A percentile compares a stretch with the other conserved stretches of the same genome.
These are phyloP conservation scores for Sander lucioperca DNA, from an alignment of 2,113 vertebrate species.

Conservation along the genomic window DNA sequence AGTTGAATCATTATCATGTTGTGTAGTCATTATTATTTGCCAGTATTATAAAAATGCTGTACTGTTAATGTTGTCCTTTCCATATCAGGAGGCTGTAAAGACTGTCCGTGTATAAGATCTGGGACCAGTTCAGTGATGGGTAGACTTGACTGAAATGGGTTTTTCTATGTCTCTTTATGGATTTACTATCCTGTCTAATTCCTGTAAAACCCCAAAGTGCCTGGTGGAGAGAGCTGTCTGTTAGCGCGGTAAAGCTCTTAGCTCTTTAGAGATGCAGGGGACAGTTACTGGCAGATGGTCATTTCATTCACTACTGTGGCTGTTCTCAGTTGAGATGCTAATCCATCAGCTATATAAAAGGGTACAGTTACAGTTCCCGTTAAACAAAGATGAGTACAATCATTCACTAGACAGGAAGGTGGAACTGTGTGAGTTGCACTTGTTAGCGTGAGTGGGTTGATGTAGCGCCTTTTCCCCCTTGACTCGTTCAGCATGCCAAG, in stretches of 20 bases:
- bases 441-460: slow-evolving; percentile 41
- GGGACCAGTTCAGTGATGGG: slow-evolving; percentile 27
- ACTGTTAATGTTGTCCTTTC: neutral
- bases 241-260: slow-evolving; percentile 47
- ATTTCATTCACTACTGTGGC: slow-evolving; percentile 34
- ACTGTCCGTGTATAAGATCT: slow-evolving; percentile 4
- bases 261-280: slow-evolving; percentile 46
- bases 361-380: slow-evolving; percentile 25
- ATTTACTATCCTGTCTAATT: slow-evolving; percentile 69
- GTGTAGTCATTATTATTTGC: neutral
- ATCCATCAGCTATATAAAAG: slow-evolving; percentile 51
- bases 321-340: slow-evolving; percentile 50
- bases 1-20: neutral
- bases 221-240: slow-evolving; percentile 35
- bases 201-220: slow-evolving; percentile 60
- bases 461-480: slow-evolving; percentile 18
- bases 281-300: slow-evolving; percentile 67
- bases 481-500: slow-evolving; percentile 30
- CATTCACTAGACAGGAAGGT: slow-evolving; percentile 6
- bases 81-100: slow-evolving; percentile 7
- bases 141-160: slow-evolving; percentile 25
- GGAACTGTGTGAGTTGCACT: slow-evolving; percentile 36
- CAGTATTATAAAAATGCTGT: slow-evolving; percentile 7
- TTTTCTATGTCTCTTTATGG: slow-evolving; percentile 55
- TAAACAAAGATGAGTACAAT: neutral